These are phyloP conservation scores for Ptychoptera albimana DNA, from an alignment of 2,888 invertebrate genomes.

Conservation along the genomic window DNA sequence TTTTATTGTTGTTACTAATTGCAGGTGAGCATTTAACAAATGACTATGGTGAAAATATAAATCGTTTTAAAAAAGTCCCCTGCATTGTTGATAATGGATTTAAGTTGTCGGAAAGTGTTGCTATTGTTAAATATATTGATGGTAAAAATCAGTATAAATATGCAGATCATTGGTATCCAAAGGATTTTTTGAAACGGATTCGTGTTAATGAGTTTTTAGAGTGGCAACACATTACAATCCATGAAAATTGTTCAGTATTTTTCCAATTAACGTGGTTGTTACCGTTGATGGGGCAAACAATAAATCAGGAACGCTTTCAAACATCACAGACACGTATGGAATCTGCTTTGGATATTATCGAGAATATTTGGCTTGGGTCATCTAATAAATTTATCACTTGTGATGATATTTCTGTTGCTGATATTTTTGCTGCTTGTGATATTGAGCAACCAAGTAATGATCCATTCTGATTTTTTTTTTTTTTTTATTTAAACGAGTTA, in stretches of 20 bases:
- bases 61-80: slow-evolving; percentile 48
- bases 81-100: slow-evolving; percentile 51
- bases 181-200: slow-evolving; percentile 37
- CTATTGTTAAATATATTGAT: slow-evolving; percentile 41
- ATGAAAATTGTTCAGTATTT: slow-evolving; percentile 39
- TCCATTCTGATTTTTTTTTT: too few species aligned
- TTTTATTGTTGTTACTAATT: background rate
- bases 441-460: slow-evolving; percentile 64
- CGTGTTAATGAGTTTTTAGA: slow-evolving; percentile 51
- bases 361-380: slow-evolving; percentile 39
- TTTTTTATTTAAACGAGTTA: background rate
- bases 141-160: slow-evolving; percentile 12
- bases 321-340: slow-evolving; percentile 28
- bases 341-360: slow-evolving; percentile 37
- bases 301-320: slow-evolving; percentile 27
- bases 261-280: slow-evolving; percentile 37
- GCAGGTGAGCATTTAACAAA: slow-evolving; percentile 42
- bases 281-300: slow-evolving; percentile 34
- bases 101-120: slow-evolving; percentile 48
- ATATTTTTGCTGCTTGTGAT: slow-evolving; percentile 60
- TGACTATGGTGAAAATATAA: slow-evolving; percentile 36
- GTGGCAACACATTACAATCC: slow-evolving; percentile 52
- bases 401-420: slow-evolving; percentile 49
- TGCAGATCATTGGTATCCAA: slow-evolving; percentile 46
- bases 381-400: slow-evolving; percentile 37